Conservation (phyloP, 2,113 vertebrate species). For the Lamprotornis superbus region DNA sequence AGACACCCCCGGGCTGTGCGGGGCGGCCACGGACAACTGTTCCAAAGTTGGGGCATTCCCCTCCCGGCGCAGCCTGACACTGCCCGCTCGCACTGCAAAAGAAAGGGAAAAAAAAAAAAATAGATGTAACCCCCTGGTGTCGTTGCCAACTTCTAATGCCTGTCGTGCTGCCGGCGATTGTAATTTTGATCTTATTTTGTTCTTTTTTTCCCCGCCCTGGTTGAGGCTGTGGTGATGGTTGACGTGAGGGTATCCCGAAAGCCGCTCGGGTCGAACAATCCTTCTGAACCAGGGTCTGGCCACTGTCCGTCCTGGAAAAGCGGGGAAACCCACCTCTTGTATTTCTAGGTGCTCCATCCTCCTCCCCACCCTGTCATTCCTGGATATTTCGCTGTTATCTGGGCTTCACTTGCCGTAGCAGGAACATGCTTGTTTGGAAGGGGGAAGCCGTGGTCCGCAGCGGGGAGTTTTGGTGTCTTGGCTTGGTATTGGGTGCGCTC, state of each 20-base stretch:
- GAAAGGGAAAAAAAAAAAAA: accelerated
- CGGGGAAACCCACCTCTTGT: background rate
- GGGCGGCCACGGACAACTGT: background rate
- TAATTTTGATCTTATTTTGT: background rate
- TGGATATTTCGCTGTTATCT: background rate
- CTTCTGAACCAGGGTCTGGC: background rate
- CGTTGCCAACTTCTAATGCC: background rate
- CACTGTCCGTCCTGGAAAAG: background rate
- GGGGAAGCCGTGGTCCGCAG: background rate
- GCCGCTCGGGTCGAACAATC: background rate
- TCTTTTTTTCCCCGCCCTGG: background rate
- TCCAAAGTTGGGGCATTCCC: slow-evolving; percentile 34
- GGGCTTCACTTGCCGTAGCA: background rate
- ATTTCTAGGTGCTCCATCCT: background rate
- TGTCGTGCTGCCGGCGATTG: background rate
- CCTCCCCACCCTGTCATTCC: background rate
- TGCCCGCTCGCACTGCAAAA: background rate
- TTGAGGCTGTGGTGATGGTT: background rate
- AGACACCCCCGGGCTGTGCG: background rate
- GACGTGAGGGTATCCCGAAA: background rate
- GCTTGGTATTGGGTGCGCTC: background rate
- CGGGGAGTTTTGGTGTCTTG: background rate
- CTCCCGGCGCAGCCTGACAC: background rate
- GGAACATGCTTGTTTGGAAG: background rate
- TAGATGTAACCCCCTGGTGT: accelerated